Conservation (phyloP, 2,113 vertebrate genomes). For the Calidris pygmaea region DNA sequence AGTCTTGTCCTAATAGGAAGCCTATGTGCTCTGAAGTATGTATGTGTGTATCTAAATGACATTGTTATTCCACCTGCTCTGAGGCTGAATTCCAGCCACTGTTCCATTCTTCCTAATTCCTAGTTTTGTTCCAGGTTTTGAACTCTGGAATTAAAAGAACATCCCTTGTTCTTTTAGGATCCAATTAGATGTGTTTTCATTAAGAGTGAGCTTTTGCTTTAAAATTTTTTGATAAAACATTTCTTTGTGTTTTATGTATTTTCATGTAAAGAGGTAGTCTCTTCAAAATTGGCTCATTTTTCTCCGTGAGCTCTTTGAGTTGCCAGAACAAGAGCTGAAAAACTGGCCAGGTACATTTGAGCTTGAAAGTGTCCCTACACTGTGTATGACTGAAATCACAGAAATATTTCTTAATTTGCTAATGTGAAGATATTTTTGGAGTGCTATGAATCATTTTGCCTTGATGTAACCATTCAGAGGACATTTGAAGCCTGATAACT, state of each 20-base stretch:
- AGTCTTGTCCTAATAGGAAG: constrained; percentile 49
- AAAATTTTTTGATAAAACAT: background rate
- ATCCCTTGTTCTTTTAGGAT: background rate
- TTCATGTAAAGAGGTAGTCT: background rate
- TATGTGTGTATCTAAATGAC: background rate
- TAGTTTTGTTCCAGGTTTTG: too few species aligned
- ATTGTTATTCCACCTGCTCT: constrained; percentile 39
- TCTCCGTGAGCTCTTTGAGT: background rate
- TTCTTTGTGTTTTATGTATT: background rate
- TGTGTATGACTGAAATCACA: background rate
- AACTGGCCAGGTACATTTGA: background rate
- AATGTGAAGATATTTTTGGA: background rate
- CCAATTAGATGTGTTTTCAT: background rate
- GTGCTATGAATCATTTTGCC: background rate
- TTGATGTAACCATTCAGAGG: background rate
- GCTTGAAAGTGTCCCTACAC: background rate
- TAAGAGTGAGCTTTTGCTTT: background rate
- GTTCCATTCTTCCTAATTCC: background rate
- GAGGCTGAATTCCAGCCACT: background rate
- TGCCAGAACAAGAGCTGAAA: background rate
- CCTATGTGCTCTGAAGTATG: background rate
- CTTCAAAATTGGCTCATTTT: background rate
- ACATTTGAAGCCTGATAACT: background rate
- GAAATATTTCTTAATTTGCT: background rate
- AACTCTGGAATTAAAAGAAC: too few species aligned